phyloP scores from a whole-genome alignment of 2,888 invertebrate genomes.

The Tholera decimalis region DNA sequence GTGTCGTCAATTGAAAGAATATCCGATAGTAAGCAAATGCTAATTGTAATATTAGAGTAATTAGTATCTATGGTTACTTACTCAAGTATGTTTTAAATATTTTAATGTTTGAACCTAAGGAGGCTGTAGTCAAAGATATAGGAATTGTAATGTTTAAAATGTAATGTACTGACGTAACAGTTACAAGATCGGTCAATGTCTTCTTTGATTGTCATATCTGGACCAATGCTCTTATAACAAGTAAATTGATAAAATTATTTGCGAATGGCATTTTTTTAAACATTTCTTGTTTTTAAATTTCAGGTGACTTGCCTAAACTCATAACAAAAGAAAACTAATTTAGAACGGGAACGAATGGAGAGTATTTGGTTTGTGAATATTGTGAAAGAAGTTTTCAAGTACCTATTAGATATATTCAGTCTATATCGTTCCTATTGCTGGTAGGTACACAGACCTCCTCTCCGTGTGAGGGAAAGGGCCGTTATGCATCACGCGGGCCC shows the following conservation, averaged over 20 bases:
- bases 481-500: too few species aligned
- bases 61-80: neutral
- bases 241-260: conserved; percentile 20
- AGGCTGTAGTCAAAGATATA: neutral
- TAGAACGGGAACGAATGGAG: neutral
- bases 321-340: neutral
- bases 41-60: neutral
- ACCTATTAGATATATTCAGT: too few species aligned
- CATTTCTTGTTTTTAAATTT: conserved; percentile 16
- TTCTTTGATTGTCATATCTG: conserved; percentile 35
- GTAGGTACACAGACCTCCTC: too few species aligned
- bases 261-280: neutral
- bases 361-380: neutral
- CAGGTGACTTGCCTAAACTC: neutral
- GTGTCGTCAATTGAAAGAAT: neutral
- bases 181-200: conserved; percentile 40
- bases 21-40: neutral
- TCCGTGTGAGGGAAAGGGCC: too few species aligned
- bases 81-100: neutral
- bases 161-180: neutral
- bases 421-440: too few species aligned
- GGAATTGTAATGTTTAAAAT: neutral
- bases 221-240: conserved; percentile 13
- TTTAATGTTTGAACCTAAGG: neutral
- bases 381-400: neutral